Evolutionary conservation across 2,113 vertebrate genomes (phyloP), one percentile per base, ranked within the genome.

Genomic region (Tragelaphus strepsiceros): DNA sequence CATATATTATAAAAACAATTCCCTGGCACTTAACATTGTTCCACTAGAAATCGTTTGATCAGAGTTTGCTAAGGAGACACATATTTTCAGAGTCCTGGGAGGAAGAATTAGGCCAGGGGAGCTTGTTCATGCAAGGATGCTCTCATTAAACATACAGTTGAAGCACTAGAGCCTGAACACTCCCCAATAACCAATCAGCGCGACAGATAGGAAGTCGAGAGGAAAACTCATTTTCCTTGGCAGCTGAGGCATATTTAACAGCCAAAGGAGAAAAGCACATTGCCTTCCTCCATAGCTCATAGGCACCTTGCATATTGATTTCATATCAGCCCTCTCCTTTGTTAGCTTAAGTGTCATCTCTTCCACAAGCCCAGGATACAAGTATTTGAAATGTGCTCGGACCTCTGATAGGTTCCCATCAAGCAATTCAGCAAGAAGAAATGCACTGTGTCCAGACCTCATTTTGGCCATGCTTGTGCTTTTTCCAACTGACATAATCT

Each of bases 151-250:
- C 54, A 35, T 8, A 88, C 13, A 71, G 62, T 13, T 43, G 80
- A 71, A 71, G 30, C 62, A 46, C 39, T 10, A 51, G 78, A 78
- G 94, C 43, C 61, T 93, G 92, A 62, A 61, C 7, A 58, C 54
- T 92, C 62, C 85, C 93, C 46, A 95, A 54, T 30, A 97, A 64
- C 85, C 81, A 92, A 80, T n/a, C 67, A 92, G 67, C 10, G 5
- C 59, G 61, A 97, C 35, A 84, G 88, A 96, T 8, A 54, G 88
- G 93, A 96, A 93, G 51, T 64, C 24, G 22, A 92, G 35, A 91
- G 54, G 51, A 43, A 94, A 94, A 98, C 59, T 87, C 90, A 97
- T 97, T 96, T 96, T 97, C 71, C 16, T 71, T 96, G 94, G 97
- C 90, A 93, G 92, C 56, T 35, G 35, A 94, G 94, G 90, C 13